Evolutionary conservation across 1,140 invertebrate species (phyloP).

Genomic region (Oncopodura yosiiana): DNA sequence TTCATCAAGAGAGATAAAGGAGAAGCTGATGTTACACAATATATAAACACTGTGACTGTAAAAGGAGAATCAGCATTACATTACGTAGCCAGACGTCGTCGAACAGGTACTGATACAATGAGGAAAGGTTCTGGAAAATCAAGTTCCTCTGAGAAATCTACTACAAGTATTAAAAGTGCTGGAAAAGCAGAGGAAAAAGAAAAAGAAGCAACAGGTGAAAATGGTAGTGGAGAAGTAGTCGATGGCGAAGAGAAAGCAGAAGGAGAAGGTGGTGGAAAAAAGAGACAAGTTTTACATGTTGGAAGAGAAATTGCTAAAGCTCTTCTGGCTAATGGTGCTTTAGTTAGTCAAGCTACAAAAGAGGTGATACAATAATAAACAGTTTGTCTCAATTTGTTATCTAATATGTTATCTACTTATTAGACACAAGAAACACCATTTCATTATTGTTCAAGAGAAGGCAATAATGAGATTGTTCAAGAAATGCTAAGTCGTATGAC

Average conservation of each 20-base stretch:
- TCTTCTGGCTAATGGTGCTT: conserved; percentile 78
- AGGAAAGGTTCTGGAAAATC: too few relatives aligned
- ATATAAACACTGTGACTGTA: conserved; percentile 72
- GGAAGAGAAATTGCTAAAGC: conserved; percentile 82
- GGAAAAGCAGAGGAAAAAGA: too few relatives aligned
- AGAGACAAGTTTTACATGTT: conserved; percentile 47
- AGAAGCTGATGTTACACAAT: conserved; percentile 55
- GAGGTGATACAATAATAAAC: conserved; percentile 41
- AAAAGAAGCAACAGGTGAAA: too few relatives aligned
- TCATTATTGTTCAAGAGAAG: conserved; percentile 86
- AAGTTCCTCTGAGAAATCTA: too few relatives aligned
- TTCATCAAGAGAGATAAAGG: conserved; percentile 69
- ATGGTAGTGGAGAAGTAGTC: conserved; percentile 54
- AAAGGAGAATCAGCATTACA: conserved; percentile 90
- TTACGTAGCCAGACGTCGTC: conserved; percentile 70
- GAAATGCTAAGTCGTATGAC: conserved; percentile 88
- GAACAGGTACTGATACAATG: too few relatives aligned
- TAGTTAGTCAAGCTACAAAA: conserved; percentile 73
- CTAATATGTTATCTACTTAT: conserved; percentile 24
- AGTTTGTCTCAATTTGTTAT: conserved; percentile 3
- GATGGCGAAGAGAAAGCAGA: too few relatives aligned
- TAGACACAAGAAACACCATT: conserved; percentile 85
- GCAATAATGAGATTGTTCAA: conserved; percentile 86
- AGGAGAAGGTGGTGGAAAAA: neutral
- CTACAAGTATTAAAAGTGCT: too few relatives aligned